A percentile compares a stretch with the other conserved stretches of the same genome.
These are phyloP conservation scores for Napeogenes inachia DNA, from an alignment of 2,888 invertebrate genomes.

Conservation along the genomic window DNA sequence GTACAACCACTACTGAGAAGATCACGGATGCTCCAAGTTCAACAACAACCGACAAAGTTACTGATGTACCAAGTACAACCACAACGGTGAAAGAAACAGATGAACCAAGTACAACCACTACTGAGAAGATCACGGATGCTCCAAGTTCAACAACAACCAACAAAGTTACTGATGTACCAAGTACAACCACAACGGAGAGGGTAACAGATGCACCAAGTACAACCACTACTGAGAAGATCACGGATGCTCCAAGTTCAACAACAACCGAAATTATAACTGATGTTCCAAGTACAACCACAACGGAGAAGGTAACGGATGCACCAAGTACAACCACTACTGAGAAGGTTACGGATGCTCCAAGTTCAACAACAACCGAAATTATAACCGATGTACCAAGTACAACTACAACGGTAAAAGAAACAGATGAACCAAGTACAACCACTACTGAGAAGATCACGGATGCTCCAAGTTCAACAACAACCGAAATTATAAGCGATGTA, in stretches of 20 bases:
- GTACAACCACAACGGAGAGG: not conserved
- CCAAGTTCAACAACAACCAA: constrained; percentile 3
- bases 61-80: not conserved
- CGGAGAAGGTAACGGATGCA: constrained; percentile 6
- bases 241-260: not conserved
- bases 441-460: constrained; percentile 1
- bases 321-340: not conserved
- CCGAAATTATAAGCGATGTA: not conserved
- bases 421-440: not conserved
- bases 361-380: constrained; percentile 3
- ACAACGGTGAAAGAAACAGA: constrained; percentile 10
- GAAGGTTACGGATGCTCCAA: not conserved
- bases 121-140: not conserved
- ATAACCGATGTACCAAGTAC: constrained; percentile 4
- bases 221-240: not conserved
- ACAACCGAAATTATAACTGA: constrained; percentile 1
- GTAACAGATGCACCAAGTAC: constrained; percentile 6
- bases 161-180: not conserved
- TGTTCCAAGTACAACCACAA: not conserved
- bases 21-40: not conserved
- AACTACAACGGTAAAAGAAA: constrained; percentile 1
- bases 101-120: constrained; percentile 3
- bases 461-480: constrained; percentile 3
- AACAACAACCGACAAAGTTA: constrained; percentile 2
- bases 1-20: not conserved